Conservation (phyloP, 2,113 vertebrate genomes). For the Rhombomys opimus region DNA sequence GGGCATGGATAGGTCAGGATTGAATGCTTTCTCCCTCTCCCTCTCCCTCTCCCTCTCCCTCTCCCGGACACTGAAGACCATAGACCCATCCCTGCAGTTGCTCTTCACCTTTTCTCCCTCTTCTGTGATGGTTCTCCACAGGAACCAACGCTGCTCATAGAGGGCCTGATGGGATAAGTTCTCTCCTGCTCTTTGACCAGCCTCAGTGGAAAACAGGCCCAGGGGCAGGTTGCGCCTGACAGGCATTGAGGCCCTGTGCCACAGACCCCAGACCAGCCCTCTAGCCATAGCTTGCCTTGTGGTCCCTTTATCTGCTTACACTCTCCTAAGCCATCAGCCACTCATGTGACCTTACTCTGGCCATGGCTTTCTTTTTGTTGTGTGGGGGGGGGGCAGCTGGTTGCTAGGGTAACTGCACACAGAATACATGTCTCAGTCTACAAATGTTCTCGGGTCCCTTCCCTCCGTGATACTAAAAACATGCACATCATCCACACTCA, state of each 20-base stretch:
- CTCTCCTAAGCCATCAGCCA: neutral
- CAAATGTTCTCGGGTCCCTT: neutral
- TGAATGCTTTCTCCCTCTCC: neutral
- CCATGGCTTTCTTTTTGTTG: neutral
- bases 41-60: neutral
- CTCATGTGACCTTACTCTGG: neutral
- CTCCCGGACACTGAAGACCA: neutral
- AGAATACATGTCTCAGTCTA: neutral
- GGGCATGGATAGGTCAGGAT: neutral
- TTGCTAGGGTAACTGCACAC: neutral
- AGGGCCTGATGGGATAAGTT: neutral
- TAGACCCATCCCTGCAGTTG: no score
- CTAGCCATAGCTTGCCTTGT: neutral
- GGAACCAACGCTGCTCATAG: no score
- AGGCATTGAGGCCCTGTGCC: neutral
- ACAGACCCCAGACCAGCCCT: neutral
- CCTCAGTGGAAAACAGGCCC: neutral
- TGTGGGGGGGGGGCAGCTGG: neutral
- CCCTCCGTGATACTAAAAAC: neutral
- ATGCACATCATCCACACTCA: neutral
- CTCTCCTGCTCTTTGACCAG: neutral
- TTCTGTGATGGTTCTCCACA: neutral
- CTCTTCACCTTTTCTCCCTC: neutral
- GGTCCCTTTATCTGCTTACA: neutral
- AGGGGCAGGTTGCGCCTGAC: neutral